phyloP scores from a whole-genome alignment of 2,888 invertebrate species.

The Amphipyra berbera region DNA sequence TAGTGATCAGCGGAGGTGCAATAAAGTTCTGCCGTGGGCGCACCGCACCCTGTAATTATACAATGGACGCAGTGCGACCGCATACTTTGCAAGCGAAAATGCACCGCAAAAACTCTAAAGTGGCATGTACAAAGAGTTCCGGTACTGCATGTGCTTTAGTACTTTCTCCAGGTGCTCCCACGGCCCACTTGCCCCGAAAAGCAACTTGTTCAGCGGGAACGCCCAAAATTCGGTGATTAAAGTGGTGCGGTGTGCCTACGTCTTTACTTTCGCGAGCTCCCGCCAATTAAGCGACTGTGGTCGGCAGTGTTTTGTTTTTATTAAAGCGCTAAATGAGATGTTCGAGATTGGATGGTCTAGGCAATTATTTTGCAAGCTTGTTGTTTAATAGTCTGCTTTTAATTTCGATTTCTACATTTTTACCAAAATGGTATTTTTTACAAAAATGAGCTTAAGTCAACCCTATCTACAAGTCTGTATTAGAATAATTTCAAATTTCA shows the following conservation, averaged over 20 bases:
- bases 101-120: conserved; percentile 77
- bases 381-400: background rate
- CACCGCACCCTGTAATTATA: conserved; percentile 78
- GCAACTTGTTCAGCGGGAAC: conserved; percentile 81
- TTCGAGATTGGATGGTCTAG: conserved; percentile 52
- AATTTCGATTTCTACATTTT: too few species aligned
- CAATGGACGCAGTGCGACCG: conserved; percentile 66
- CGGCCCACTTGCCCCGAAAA: conserved; percentile 80
- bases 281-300: conserved; percentile 75
- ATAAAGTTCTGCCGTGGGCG: conserved; percentile 60
- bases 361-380: conserved; percentile 28
- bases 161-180: conserved; percentile 87
- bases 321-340: conserved; percentile 63
- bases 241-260: conserved; percentile 73
- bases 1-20: conserved; percentile 52
- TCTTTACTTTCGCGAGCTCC: conserved; percentile 80
- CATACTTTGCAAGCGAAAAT: conserved; percentile 76
- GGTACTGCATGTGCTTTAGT: conserved; percentile 69
- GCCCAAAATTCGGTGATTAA: conserved; percentile 87
- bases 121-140: conserved; percentile 76
- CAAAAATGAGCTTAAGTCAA: too few species aligned
- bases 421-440: too few species aligned
- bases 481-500: too few species aligned
- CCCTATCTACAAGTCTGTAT: too few species aligned
- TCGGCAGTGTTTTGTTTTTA: conserved; percentile 62